A percentile compares a stretch with the other conserved stretches of the same genome.
Conservation (phyloP, 2,113 vertebrate species). For the Castor canadensis region DNA sequence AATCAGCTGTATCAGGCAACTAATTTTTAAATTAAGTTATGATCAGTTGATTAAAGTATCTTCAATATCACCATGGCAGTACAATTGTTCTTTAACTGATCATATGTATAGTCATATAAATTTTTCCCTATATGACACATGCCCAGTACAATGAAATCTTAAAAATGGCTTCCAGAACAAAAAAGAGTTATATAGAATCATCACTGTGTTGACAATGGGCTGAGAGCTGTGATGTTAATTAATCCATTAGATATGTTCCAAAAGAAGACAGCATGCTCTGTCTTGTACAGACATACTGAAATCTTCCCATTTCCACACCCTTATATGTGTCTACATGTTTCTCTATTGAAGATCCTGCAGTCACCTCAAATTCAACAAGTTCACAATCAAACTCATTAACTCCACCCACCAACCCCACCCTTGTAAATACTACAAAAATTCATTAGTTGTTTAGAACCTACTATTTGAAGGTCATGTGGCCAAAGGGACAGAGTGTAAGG, state of each 20-base stretch:
- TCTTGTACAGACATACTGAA: background rate
- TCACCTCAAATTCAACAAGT: slow-evolving; percentile 30
- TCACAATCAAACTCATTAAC: slow-evolving; percentile 1
- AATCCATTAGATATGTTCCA: slow-evolving; percentile 16
- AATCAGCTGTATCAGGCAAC: background rate
- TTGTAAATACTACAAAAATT: slow-evolving; percentile 42
- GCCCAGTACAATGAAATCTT: background rate
- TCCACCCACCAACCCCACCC: background rate
- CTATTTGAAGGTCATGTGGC: background rate
- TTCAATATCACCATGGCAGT: background rate
- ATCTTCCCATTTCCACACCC: background rate
- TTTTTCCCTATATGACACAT: background rate
- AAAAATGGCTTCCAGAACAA: slow-evolving; percentile 12
- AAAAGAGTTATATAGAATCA: background rate
- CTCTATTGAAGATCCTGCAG: background rate
- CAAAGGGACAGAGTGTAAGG: slow-evolving; percentile 1
- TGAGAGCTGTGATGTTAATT: background rate
- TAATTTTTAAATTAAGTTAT: slow-evolving; percentile 22
- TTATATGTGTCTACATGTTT: background rate
- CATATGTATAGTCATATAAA: background rate
- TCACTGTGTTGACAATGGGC: background rate
- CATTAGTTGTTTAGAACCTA: background rate
- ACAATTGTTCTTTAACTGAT: background rate
- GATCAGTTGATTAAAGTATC: background rate
- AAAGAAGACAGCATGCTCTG: background rate